phyloP scores from a whole-genome alignment of 2,888 invertebrate genomes.

The Lepas anatifera region DNA sequence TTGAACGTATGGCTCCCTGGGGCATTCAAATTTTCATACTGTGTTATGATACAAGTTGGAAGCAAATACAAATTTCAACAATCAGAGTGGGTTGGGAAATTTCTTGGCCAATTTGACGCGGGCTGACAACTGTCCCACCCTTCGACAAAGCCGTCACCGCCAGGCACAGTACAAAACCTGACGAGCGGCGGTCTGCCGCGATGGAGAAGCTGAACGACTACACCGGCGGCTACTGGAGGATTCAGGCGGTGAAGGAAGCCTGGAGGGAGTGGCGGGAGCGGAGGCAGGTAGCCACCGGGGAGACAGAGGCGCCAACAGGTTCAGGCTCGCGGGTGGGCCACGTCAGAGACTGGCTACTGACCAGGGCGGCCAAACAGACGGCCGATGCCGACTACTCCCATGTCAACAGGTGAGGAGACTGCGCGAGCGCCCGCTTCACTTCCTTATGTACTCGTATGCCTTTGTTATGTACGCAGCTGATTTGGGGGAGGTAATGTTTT shows the following conservation, averaged over 20 bases:
- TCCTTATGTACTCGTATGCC: too few relatives aligned
- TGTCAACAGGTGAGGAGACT: neutral
- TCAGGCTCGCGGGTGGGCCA: constrained; percentile 31
- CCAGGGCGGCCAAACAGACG: neutral
- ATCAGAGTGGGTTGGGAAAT: neutral
- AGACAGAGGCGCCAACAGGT: constrained; percentile 16
- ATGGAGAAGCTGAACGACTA: constrained; percentile 69
- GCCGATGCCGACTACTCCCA: neutral
- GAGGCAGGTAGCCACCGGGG: constrained; percentile 19
- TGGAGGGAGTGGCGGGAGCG: constrained; percentile 48
- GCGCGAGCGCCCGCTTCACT: too few relatives aligned
- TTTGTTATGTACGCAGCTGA: too few relatives aligned
- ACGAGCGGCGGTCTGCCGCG: constrained; percentile 31
- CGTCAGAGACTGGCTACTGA: neutral
- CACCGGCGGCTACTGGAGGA: constrained; percentile 56
- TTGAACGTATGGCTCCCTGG: too few relatives aligned
- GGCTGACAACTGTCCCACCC: too few relatives aligned
- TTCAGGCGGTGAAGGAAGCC: constrained; percentile 52
- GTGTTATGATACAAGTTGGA: neutral
- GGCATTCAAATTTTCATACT: too few relatives aligned
- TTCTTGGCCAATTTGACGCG: too few relatives aligned
- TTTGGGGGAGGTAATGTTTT: too few relatives aligned
- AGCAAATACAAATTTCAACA: neutral
- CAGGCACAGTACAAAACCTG: too few relatives aligned
- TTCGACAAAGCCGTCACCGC: too few relatives aligned